Base-by-base conservation (phyloP, 2,797 vertebrate genomes). In the Champsocephalus gunnari region DNA sequence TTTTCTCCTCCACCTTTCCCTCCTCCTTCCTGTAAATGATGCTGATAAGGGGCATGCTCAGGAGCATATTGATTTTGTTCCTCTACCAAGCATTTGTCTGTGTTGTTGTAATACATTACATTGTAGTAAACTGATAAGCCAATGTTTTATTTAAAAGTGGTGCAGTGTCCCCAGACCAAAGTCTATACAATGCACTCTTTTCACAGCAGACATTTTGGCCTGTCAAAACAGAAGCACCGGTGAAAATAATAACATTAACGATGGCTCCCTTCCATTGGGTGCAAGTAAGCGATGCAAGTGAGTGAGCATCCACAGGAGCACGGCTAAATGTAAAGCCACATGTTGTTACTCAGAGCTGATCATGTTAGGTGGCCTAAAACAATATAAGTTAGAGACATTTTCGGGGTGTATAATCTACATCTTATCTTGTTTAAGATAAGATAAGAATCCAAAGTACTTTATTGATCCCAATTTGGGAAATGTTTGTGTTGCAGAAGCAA, bases 51-150 rank as follows among this genome's bases (percentile, higher is more conserved):
- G 66, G 64, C 50, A 60, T n/a, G 38, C 53, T 53, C 32, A 45
- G 64, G 34, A 72, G 45, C 21, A 12, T 72, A 87, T 87, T 72
- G 80, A 83, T 89, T 67, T 44, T 54, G 63, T 69, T 43, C 32
- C 74, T 54, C 55, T 50, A 9, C 21, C 49, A 59, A 44, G 19
- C 61, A 43, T 49, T 32, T 34, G 13, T 59, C 63, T 72, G 62
- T 10, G 13, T 13, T 38, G 51, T 34, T 38, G 51, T 34, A 67
- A 71, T 49, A 66, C 24, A 82, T 72, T 50, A 45, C 32, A 65
- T 79, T 73, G 55, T 60, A 49, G 71, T 54, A 66, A 65, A 57
- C 50, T 56, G 68, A 73, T 69, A 57, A 55, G 58, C 44, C 58
- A 47, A 66, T 38, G 13, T 8, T 55, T 54, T 21, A 17, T 57